phyloP scores from a whole-genome alignment of 2,888 invertebrate genomes.

The Thalpophila matura region DNA sequence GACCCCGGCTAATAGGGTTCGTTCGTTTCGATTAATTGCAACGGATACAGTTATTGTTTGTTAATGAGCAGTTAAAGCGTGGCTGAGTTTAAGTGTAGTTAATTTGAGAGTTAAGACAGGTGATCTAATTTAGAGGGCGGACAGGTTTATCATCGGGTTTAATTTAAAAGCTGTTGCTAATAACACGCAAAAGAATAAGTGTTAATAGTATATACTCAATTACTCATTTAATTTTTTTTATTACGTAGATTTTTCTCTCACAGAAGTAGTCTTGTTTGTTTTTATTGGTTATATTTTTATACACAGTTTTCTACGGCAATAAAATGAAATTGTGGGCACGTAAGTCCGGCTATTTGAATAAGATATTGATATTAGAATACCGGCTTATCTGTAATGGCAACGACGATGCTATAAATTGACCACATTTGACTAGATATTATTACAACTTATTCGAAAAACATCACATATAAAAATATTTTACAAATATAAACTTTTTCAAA shows the following conservation, averaged over 20 bases:
- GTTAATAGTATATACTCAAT: neutral
- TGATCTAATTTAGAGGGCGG: neutral
- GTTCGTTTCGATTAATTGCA: conserved; percentile 38
- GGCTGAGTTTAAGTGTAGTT: conserved; percentile 1
- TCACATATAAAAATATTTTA: neutral
- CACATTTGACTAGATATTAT: neutral
- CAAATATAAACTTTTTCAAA: conserved; percentile 4
- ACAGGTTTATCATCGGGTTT: neutral
- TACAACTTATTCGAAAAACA: conserved; percentile 2
- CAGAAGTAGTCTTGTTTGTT: neutral
- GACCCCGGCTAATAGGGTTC: conserved; percentile 20
- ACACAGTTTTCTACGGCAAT: neutral
- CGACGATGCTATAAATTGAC: conserved; percentile 4
- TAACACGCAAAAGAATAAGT: neutral
- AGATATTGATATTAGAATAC: conserved; percentile 30
- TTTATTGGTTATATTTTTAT: neutral
- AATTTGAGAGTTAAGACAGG: neutral
- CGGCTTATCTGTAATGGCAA: conserved; percentile 5
- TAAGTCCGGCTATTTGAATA: conserved; percentile 7
- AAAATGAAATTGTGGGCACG: neutral
- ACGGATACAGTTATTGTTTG: conserved; percentile 45
- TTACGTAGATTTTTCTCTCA: neutral
- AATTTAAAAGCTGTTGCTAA: conserved; percentile 12
- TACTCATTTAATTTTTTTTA: too few relatives aligned
- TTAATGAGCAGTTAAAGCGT: conserved; percentile 27